These are phyloP conservation scores for Manis pentadactyla DNA, from an alignment of 2,797 vertebrate genomes.

Conservation along the genomic window DNA sequence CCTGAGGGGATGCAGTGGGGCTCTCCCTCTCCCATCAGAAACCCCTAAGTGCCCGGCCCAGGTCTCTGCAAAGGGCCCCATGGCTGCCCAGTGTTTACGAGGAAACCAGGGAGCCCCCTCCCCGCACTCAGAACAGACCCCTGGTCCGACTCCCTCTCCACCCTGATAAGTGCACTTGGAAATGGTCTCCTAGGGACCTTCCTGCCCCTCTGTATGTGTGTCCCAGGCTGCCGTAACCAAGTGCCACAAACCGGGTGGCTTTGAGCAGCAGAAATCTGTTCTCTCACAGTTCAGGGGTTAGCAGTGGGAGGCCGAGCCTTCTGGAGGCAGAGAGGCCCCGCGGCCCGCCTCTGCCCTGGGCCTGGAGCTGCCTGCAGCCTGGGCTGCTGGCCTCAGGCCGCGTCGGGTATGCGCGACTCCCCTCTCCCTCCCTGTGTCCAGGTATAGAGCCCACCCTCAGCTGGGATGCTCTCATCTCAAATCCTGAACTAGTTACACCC, in stretches of 20 bases:
- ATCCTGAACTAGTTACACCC: not conserved
- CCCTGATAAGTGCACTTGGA: rapidly evolving
- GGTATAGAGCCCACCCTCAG: not conserved
- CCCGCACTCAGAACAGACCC: rapidly evolving
- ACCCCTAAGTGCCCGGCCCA: rapidly evolving
- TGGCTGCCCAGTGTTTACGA: rapidly evolving
- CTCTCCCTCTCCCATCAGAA: not conserved
- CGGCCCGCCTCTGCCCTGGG: not conserved
- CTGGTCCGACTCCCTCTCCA: not conserved
- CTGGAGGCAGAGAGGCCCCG: rapidly evolving
- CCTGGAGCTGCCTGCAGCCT: not conserved
- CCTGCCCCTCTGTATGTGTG: rapidly evolving
- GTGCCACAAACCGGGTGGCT: rapidly evolving
- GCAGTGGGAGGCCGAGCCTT: rapidly evolving
- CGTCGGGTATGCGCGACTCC: too few relatives aligned
- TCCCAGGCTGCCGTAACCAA: not conserved
- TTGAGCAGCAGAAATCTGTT: not conserved
- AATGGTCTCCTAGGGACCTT: not conserved
- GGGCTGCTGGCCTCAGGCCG: not conserved
- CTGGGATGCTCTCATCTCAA: too few relatives aligned
- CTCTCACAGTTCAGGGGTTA: not conserved
- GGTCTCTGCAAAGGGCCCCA: not conserved
- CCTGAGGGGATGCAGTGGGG: rapidly evolving
- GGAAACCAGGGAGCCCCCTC: not conserved
- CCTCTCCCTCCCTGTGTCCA: too few relatives aligned